Evolutionary conservation across 2,888 invertebrate genomes (phyloP).

Genomic region (Pristionchus exspectatus): DNA sequence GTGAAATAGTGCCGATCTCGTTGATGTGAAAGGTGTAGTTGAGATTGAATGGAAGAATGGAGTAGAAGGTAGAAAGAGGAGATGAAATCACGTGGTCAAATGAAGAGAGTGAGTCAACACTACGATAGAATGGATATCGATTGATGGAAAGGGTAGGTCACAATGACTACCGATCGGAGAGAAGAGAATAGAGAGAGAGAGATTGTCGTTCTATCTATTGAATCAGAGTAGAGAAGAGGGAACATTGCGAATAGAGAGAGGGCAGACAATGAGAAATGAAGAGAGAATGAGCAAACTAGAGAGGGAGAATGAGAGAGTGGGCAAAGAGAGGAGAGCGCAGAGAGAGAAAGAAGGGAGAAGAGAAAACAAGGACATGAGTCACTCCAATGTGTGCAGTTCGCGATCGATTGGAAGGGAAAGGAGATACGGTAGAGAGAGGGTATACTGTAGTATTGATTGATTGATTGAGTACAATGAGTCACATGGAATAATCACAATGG

Average conservation of each 20-base stretch:
- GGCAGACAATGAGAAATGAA: constrained; percentile 8
- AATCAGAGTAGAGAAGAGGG: constrained; percentile 30
- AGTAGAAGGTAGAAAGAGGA: constrained; percentile 48
- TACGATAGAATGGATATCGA: constrained; percentile 37
- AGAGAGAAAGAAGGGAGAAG: constrained; percentile 20
- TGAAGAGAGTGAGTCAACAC: constrained; percentile 20
- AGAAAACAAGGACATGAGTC: constrained; percentile 53
- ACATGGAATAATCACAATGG: background rate
- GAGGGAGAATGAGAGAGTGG: constrained; percentile 16
- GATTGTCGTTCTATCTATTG: constrained; percentile 45
- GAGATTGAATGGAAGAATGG: constrained; percentile 40
- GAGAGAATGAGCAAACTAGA: constrained; percentile 35
- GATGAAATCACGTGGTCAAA: constrained; percentile 39
- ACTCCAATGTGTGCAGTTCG: constrained; percentile 48
- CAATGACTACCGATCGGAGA: background rate
- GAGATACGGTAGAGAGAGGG: constrained; percentile 52
- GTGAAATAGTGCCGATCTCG: background rate
- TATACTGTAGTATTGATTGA: constrained; percentile 48
- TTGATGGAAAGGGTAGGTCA: constrained; percentile 33
- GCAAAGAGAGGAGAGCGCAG: constrained; percentile 34
- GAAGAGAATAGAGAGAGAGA: background rate
- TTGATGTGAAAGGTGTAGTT: background rate
- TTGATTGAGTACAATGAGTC: background rate
- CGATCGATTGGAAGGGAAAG: constrained; percentile 35
- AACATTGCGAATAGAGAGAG: constrained; percentile 14